Percentiles rank a stretch among this genome's conserved stretches.
phyloP scores from a whole-genome alignment of 2,113 vertebrate species.

The Sisor rabdophorus region DNA sequence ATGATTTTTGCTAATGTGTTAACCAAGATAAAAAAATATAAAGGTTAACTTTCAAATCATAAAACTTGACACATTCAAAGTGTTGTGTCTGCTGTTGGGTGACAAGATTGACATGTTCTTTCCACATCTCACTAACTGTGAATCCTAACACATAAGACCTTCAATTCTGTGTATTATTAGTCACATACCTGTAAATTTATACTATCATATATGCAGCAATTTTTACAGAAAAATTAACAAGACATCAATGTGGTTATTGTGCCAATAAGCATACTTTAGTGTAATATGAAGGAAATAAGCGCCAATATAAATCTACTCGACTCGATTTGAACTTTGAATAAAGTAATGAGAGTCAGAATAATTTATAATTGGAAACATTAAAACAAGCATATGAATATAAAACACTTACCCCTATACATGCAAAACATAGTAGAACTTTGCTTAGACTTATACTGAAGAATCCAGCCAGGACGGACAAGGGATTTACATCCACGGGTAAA shows the following conservation, averaged over 20 bases:
- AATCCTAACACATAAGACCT: background rate
- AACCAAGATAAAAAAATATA: background rate
- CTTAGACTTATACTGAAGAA: conserved; percentile 41
- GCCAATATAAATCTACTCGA: background rate
- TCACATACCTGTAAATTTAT: background rate
- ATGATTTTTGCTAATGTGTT: background rate
- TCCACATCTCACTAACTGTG: background rate
- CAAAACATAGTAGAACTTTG: conserved; percentile 58
- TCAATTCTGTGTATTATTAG: background rate
- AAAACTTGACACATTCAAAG: background rate
- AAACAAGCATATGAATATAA: background rate
- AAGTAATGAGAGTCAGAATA: no score
- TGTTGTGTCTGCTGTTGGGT: background rate
- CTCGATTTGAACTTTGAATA: background rate
- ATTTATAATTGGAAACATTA: background rate
- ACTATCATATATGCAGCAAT: background rate
- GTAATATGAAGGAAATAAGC: background rate
- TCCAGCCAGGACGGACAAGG: conserved; percentile 41
- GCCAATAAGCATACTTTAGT: no score
- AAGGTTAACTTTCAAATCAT: background rate
- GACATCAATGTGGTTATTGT: no score
- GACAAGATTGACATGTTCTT: background rate
- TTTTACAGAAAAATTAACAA: background rate
- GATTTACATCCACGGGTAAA: conserved; percentile 29
- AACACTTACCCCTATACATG: conserved; percentile 59